These are phyloP conservation scores for Ammodytes dubius DNA, from an alignment of 2,113 vertebrate species.

Conservation along the genomic window DNA sequence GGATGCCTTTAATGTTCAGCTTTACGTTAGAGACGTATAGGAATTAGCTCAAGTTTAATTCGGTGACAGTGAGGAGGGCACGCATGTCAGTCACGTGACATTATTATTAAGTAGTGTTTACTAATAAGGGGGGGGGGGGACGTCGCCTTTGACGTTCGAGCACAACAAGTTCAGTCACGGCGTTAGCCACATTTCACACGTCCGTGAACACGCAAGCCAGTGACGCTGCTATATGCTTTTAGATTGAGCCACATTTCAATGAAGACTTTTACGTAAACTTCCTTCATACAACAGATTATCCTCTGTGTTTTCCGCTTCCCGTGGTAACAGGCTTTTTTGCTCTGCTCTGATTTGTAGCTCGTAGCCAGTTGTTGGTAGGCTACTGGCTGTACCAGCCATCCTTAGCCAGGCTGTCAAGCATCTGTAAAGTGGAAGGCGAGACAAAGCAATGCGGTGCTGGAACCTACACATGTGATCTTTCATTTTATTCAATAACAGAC, in stretches of 20 bases:
- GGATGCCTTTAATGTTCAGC: neutral
- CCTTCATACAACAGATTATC: too few relatives aligned
- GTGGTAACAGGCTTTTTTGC: neutral
- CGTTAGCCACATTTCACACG: neutral
- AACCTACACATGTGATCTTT: conserved; percentile 32
- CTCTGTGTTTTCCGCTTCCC: too few relatives aligned
- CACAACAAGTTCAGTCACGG: neutral
- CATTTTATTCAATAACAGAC: conserved; percentile 46
- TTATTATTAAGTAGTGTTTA: conserved; percentile 36
- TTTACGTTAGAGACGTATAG: neutral
- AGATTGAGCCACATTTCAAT: neutral
- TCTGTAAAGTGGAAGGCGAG: conserved; percentile 23
- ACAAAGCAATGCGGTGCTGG: conserved; percentile 44
- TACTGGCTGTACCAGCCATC: conserved; percentile 11
- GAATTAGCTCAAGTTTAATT: neutral
- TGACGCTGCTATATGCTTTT: neutral
- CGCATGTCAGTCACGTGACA: conserved; percentile 30
- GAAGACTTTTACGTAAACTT: neutral
- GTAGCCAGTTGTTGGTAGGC: conserved; percentile 46
- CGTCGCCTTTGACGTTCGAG: neutral
- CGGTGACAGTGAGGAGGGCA: neutral
- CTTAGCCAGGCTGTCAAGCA: conserved; percentile 39
- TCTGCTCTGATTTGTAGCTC: conserved; percentile 41
- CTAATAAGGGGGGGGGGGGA: neutral
- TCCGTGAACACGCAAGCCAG: neutral